Conservation (phyloP, 2,888 invertebrate genomes). For the Stenoptilia bipunctidactyla region DNA sequence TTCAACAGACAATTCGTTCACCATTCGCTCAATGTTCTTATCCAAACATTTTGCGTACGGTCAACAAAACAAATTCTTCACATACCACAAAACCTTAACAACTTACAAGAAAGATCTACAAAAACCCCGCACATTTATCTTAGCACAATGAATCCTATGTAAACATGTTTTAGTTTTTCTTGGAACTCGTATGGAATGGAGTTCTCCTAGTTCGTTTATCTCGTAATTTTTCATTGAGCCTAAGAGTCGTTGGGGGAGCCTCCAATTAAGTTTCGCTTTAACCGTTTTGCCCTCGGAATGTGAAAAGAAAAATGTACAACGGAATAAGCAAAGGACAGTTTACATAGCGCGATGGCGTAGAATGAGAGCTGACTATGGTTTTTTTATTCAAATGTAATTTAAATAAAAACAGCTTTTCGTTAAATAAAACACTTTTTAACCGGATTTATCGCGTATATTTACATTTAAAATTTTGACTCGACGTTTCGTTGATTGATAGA, state of each 20-base stretch:
- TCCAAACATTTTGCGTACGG: too few relatives aligned
- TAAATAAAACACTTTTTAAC: too few relatives aligned
- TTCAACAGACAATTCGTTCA: too few relatives aligned
- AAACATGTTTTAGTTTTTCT: constrained; percentile 47
- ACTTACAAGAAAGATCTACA: too few relatives aligned
- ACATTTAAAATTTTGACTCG: too few relatives aligned
- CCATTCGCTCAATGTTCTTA: too few relatives aligned
- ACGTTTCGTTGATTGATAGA: too few relatives aligned
- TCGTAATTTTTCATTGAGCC: constrained; percentile 71
- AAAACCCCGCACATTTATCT: constrained; percentile 35
- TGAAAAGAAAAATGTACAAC: constrained; percentile 64
- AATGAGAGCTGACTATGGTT: constrained; percentile 1
- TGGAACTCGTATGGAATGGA: constrained; percentile 23
- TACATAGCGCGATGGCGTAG: constrained; percentile 19
- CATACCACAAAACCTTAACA: too few relatives aligned
- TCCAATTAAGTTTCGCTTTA: constrained; percentile 71
- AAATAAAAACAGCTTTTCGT: too few relatives aligned
- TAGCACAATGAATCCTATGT: constrained; percentile 39
- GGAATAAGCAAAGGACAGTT: constrained; percentile 42
- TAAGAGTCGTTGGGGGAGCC: constrained; percentile 61
- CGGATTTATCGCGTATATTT: too few relatives aligned
- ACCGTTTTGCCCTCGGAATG: constrained; percentile 49
- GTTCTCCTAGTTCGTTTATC: constrained; percentile 50
- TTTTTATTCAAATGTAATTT: too few relatives aligned
- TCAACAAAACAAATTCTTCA: too few relatives aligned